Evolutionary conservation across 2,888 invertebrate species (phyloP).

Genomic region (Epinotia ramella): DNA sequence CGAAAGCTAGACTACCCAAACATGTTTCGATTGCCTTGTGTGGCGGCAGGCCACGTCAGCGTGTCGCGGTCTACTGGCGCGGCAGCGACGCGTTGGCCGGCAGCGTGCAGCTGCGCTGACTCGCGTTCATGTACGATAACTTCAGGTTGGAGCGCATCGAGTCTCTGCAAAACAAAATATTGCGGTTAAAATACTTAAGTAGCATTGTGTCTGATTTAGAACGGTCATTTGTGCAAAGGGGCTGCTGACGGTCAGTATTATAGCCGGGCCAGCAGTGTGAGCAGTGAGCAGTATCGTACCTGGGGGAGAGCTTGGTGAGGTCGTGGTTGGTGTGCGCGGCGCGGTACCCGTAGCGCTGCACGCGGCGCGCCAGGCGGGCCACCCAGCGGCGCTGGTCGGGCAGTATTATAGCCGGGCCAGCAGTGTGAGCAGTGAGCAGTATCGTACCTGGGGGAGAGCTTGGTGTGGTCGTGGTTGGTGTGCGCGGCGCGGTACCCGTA

Average conservation of each 20-base stretch:
- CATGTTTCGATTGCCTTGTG: slow-evolving; percentile 35
- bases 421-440: too few species aligned
- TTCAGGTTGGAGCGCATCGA: slow-evolving; percentile 92
- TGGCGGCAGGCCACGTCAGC: neutral
- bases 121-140: slow-evolving; percentile 89
- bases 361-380: slow-evolving; percentile 94
- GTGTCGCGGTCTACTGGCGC: slow-evolving; percentile 73
- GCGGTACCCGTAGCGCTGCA: slow-evolving; percentile 97
- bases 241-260: neutral
- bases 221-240: neutral
- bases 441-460: slow-evolving; percentile 65
- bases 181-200: neutral
- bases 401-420: neutral
- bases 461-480: slow-evolving; percentile 79
- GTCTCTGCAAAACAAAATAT: slow-evolving; percentile 82
- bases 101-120: slow-evolving; percentile 94
- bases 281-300: slow-evolving; percentile 84
- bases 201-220: neutral
- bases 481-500: slow-evolving; percentile 97
- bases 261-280: too few species aligned
- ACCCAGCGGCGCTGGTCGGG: slow-evolving; percentile 98
- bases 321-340: slow-evolving; percentile 90
- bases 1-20: slow-evolving; percentile 28
- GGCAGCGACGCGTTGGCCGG: slow-evolving; percentile 93
- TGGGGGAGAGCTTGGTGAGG: slow-evolving; percentile 70